Percentiles rank a stretch among this genome's conserved stretches.
Conservation (phyloP, 37 sponge, comb jelly and placozoan genomes). For the Chondrosia reniformis region DNA sequence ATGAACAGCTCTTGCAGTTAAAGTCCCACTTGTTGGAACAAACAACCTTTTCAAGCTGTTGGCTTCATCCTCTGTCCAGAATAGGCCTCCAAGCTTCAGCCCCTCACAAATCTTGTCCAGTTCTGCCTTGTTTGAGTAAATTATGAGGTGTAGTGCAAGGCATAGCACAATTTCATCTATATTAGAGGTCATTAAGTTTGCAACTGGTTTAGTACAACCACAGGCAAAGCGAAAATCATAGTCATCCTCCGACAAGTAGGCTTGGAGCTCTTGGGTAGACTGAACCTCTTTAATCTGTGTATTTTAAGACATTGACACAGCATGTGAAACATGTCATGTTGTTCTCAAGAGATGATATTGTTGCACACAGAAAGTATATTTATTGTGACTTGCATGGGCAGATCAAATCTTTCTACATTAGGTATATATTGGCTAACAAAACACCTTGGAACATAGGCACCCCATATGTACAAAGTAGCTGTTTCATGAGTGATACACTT, state of each 20-base stretch:
- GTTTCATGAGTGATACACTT: too few species aligned
- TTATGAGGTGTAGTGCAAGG: not conserved
- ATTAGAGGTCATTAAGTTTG: not conserved
- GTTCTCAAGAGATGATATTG: too few species aligned
- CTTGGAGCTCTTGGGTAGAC: slow-evolving; percentile 10
- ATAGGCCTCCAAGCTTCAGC: not conserved
- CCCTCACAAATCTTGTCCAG: not conserved
- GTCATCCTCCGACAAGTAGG: slow-evolving; percentile 1
- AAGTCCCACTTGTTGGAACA: not conserved
- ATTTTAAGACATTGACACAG: slow-evolving; percentile 2
- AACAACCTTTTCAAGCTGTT: slow-evolving; percentile 13
- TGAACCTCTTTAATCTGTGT: slow-evolving; percentile 21
- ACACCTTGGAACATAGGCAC: too few species aligned
- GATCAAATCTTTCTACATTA: too few species aligned
- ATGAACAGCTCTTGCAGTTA: not conserved
- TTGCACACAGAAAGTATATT: too few species aligned
- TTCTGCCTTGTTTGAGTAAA: not conserved
- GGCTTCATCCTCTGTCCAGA: slow-evolving; percentile 14
- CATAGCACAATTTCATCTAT: not conserved
- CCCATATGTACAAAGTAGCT: too few species aligned
- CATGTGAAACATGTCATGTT: slow-evolving; percentile 14
- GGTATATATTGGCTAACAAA: too few species aligned
- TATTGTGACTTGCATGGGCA: too few species aligned
- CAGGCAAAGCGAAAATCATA: not conserved
- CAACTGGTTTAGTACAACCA: not conserved